Conservation (phyloP, 1,140 invertebrate species). For the Drosophila azteca region DNA sequence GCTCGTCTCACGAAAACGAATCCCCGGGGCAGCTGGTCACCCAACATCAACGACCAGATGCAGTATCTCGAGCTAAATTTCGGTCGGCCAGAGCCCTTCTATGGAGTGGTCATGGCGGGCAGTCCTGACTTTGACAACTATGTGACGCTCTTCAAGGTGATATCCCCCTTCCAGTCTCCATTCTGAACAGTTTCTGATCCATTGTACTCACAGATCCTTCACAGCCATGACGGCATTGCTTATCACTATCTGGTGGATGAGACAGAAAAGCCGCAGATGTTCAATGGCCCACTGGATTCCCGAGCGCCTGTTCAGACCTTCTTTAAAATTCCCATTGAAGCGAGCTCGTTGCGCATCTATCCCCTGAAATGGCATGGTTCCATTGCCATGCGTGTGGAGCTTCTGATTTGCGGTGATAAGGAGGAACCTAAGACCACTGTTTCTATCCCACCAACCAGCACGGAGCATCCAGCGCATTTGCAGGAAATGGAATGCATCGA, state of each 20-base stretch:
- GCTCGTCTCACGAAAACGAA: conserved; percentile 84
- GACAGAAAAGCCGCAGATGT: conserved; percentile 85
- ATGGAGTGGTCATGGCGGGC: conserved; percentile 89
- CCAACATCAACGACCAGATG: conserved; percentile 85
- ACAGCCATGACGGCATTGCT: conserved; percentile 87
- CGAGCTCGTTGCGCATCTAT: conserved; percentile 88
- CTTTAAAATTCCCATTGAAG: conserved; percentile 89
- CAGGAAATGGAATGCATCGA: conserved; percentile 85
- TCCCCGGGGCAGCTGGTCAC: conserved; percentile 87
- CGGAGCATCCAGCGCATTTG: conserved; percentile 39
- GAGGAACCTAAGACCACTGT: conserved; percentile 4
- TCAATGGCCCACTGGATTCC: conserved; percentile 89
- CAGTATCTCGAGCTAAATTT: conserved; percentile 90
- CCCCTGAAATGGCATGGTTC: conserved; percentile 91
- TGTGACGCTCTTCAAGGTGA: conserved; percentile 89
- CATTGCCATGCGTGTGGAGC: conserved; percentile 89
- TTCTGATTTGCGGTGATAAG: conserved; percentile 88
- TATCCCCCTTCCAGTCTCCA: not conserved
- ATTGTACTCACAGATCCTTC: conserved; percentile 84
- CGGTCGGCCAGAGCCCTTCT: conserved; percentile 86
- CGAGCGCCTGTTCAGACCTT: conserved; percentile 86
- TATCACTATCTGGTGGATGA: conserved; percentile 85
- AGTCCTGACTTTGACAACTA: conserved; percentile 87
- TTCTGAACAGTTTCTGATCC: not conserved
- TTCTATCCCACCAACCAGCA: conserved; percentile 39